Percentiles rank a stretch among this genome's conserved stretches.
Evolutionary conservation across 2,113 vertebrate species (phyloP).

Genomic region (Pluvialis apricaria): DNA sequence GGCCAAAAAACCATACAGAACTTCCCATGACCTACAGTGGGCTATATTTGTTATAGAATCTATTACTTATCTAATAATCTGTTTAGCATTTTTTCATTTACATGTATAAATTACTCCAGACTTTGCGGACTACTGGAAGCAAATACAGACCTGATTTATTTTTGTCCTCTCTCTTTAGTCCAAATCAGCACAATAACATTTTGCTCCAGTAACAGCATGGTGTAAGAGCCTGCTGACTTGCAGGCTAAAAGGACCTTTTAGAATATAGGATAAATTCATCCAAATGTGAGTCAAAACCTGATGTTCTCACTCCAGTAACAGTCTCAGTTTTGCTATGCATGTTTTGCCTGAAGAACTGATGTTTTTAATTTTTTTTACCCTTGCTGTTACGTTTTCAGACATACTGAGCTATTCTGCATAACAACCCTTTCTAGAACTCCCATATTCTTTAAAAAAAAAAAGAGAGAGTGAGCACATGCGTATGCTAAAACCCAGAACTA

Average conservation of each 20-base stretch:
- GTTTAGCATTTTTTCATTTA: background rate
- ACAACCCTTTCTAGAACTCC: background rate
- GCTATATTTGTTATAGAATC: background rate
- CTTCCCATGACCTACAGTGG: background rate
- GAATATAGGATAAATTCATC: background rate
- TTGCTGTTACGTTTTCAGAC: constrained; percentile 44
- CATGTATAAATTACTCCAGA: background rate
- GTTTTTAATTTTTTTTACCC: background rate
- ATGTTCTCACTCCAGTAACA: background rate
- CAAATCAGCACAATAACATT: background rate
- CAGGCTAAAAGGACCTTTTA: background rate
- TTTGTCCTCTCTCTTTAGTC: background rate
- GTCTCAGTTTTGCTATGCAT: background rate
- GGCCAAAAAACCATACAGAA: background rate
- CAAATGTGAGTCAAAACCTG: background rate
- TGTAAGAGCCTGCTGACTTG: background rate
- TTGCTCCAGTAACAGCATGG: background rate
- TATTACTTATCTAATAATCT: background rate
- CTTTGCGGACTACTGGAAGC: background rate
- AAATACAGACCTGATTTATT: background rate
- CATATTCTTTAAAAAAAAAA: background rate
- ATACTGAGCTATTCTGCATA: constrained; percentile 10
- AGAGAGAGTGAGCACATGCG: background rate
- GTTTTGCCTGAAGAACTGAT: background rate
- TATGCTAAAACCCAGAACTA: constrained; percentile 9